Base-by-base conservation (phyloP, 2,113 vertebrate genomes). In the Megalops atlanticus region DNA sequence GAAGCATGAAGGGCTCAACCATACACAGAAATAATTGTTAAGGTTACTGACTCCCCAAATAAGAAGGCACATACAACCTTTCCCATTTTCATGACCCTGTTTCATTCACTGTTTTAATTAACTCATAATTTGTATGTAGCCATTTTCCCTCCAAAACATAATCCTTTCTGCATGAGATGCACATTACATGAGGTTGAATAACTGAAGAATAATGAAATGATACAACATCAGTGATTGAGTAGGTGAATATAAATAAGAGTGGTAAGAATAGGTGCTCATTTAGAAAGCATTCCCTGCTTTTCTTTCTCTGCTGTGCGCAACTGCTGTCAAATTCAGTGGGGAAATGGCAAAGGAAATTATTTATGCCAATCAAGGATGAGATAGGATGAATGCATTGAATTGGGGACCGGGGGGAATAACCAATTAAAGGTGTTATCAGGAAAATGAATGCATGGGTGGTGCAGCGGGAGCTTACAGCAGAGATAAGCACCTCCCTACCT, bases 401-500 rank as follows among this genome's bases (percentile, higher is more conserved):
- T 40, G 47, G 54, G 18, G 15, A 39, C 70, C 41, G 39, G 45
- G 47, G 45, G 40, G 8, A 84, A 24, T 36, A 80, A 40, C 36
- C 68, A 41, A 27, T n/a, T 49, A 72, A 81, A 24, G 45, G 73
- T 12, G 39, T 2, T 84, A 64, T 15, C 38, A 16, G 15, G 11
- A 69, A 58, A 81, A 71, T 31, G 33, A 76, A 74, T 5, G 77
- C 45, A 77, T 40, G 33, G 0, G 4, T 6, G 3, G 12, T 39
- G 12, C 43, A 6, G 64, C 14, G 70, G 5, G 38, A 1, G 1
- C n/a, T 47, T 21, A 70, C 2, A 79, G 18, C 2, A 14, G 38
- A 47, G 74, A 36, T 31, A 38, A 33, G 38, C 31, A 89, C 33
- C 49, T 78, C 58, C 15, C 35, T 95, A 98, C 98, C 97, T 99